Conservation (phyloP, 2,113 vertebrate genomes). For the Crotalus helleri region DNA sequence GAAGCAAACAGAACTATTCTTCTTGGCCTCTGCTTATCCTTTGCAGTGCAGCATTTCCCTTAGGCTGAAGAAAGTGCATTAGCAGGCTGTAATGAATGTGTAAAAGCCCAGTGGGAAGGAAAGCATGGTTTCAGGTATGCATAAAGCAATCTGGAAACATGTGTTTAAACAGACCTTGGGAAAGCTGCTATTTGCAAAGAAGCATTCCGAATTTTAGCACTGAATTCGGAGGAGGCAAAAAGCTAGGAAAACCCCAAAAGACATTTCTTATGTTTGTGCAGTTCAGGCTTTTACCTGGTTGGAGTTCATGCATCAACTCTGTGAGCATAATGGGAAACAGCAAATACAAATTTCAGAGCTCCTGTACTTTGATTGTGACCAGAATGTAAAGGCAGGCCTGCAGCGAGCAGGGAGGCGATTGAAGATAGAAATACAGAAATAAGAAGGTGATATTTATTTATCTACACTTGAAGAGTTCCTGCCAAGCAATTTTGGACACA, state of each 20-base stretch:
- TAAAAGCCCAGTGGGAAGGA: slow-evolving; percentile 13
- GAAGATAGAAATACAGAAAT: slow-evolving; percentile 1
- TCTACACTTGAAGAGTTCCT: neutral
- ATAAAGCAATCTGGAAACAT: slow-evolving; percentile 30
- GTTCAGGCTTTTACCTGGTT: neutral
- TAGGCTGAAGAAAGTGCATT: slow-evolving; percentile 49
- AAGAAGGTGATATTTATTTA: neutral
- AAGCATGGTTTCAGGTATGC: slow-evolving; percentile 27
- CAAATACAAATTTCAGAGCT: slow-evolving; percentile 6
- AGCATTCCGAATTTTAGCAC: neutral
- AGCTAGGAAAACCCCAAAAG: neutral
- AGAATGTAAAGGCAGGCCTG: slow-evolving; percentile 26
- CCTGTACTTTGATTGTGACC: neutral
- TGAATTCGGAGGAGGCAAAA: neutral
- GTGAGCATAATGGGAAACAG: slow-evolving; percentile 22
- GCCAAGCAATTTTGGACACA: slow-evolving; percentile 6
- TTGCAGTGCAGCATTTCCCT: slow-evolving; percentile 31
- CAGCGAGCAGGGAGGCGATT: neutral
- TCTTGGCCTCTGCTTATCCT: neutral
- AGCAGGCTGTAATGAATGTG: slow-evolving; percentile 47
- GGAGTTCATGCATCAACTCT: neutral
- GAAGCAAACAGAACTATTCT: slow-evolving; percentile 34
- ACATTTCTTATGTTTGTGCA: neutral
- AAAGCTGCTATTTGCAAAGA: slow-evolving; percentile 33
- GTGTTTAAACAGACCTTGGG: slow-evolving; percentile 35